Base-by-base conservation (phyloP, 2,113 vertebrate genomes). In the Nansenia antarctica region DNA sequence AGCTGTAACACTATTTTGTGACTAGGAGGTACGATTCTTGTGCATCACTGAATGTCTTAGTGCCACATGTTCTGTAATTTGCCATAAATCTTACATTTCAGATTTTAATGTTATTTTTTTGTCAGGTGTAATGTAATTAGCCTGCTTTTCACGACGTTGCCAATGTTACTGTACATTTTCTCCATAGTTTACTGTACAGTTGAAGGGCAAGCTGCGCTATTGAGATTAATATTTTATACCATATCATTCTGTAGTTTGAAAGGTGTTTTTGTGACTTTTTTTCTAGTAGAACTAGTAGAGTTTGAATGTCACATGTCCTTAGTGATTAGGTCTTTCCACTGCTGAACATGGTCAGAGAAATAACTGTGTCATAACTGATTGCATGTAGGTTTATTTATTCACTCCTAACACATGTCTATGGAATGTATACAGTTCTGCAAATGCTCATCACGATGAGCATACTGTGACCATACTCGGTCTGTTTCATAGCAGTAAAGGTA, bases 221-320 rank as follows among this genome's bases (percentile, higher is more conserved):
- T 53, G 32, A 59, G 83, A 79, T 76, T 71, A 82, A 85, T 30
- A n/a, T 2, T 30, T 62, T 68, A 64, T 69, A 55, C 34, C 20
- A 58, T 52, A 22, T n/a, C n/a, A 69, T 31, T 69, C 15, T 63
- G 30, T 34, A 32, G 67, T 57, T 9, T 2, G 18, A 72, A 64
- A 64, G 6, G 20, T 47, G 45, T 12, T 12, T 47, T 47, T 47
- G 45, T 47, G 14, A 47, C n/a, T n/a, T n/a, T n/a, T n/a, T n/a
- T n/a, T n/a, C n/a, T n/a, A n/a, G n/a, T n/a, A n/a, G n/a, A n/a
- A n/a, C 45, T 47, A 47, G 15, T n/a, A 47, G 8, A n/a, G 45
- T 7, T 9, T n/a, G 5, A 47, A 12, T n/a, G n/a, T n/a, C n/a
- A n/a, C 37, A 42, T 15, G 18, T 14, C 14, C 14, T 42, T 42